Evolutionary conservation across 1,140 invertebrate genomes (phyloP).

Genomic region (Cyrtorhinus lividipennis): DNA sequence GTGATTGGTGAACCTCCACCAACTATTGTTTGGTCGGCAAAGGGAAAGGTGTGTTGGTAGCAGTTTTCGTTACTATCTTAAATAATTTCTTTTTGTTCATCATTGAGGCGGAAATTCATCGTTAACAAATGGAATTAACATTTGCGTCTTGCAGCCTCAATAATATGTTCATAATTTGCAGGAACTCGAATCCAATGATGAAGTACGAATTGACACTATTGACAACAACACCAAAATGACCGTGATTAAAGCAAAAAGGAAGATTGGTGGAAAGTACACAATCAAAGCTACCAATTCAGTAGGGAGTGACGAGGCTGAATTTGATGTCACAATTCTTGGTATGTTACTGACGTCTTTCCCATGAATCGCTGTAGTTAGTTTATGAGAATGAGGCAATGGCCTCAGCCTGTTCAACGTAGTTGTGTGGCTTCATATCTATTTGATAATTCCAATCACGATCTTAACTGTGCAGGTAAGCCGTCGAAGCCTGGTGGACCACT

Average conservation of each 20-base stretch:
- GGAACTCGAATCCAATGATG: constrained; percentile 48
- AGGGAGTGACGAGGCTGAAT: constrained; percentile 83
- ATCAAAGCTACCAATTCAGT: constrained; percentile 86
- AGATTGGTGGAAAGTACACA: constrained; percentile 79
- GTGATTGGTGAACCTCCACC: constrained; percentile 90
- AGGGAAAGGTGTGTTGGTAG: constrained; percentile 43
- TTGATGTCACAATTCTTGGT: constrained; percentile 75
- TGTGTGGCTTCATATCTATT: background rate
- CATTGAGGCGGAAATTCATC: too few relatives aligned
- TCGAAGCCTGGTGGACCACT: constrained; percentile 71
- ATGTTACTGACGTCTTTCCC: too few relatives aligned
- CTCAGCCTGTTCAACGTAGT: too few relatives aligned
- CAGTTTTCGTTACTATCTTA: background rate
- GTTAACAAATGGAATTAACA: too few relatives aligned
- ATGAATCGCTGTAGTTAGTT: too few relatives aligned
- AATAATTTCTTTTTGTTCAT: background rate
- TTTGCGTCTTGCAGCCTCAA: background rate
- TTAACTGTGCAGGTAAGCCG: constrained; percentile 48
- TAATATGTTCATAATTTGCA: constrained; percentile 20
- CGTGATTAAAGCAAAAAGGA: constrained; percentile 61
- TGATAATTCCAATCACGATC: background rate
- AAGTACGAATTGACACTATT: constrained; percentile 63
- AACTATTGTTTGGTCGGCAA: constrained; percentile 75
- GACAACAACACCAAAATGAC: constrained; percentile 86
- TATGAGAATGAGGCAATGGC: too few relatives aligned